A percentile compares a stretch with the other conserved stretches of the same genome.
These are phyloP conservation scores for Sprattus sprattus DNA, from an alignment of 2,113 vertebrate genomes.

Conservation along the genomic window DNA sequence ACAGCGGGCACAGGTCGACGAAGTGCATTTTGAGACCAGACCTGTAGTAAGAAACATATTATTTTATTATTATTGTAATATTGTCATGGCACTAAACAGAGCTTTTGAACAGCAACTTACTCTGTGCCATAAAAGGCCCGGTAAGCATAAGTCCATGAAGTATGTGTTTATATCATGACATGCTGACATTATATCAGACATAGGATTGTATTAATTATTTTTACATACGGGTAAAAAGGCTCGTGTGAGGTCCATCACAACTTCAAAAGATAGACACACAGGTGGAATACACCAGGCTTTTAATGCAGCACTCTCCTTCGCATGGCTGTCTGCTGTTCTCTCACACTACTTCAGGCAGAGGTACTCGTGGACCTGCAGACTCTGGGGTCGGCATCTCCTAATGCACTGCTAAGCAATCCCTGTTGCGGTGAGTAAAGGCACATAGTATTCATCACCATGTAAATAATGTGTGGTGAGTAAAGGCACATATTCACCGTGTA, in stretches of 20 bases:
- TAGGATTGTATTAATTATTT: too few species aligned
- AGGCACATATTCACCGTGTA: too few species aligned
- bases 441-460: too few species aligned
- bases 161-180: too few species aligned
- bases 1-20: constrained; percentile 48
- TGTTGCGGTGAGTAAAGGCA: constrained; percentile 62
- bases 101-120: too few species aligned
- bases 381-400: constrained; percentile 34
- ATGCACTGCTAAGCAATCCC: constrained; percentile 58
- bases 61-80: too few species aligned
- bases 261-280: not conserved
- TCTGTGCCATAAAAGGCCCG: too few species aligned
- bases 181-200: too few species aligned
- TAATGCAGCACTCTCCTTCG: not conserved
- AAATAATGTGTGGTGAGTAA: too few species aligned
- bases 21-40: constrained; percentile 53
- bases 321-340: not conserved
- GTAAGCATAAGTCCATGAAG: too few species aligned
- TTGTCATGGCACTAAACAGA: too few species aligned
- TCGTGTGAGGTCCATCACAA: not conserved
- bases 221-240: too few species aligned
- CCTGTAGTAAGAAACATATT: not conserved
- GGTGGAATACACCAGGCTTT: not conserved
- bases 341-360: not conserved
- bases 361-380: not conserved